phyloP scores from a whole-genome alignment of 2,113 vertebrate species.

The Antechinus flavipes region DNA sequence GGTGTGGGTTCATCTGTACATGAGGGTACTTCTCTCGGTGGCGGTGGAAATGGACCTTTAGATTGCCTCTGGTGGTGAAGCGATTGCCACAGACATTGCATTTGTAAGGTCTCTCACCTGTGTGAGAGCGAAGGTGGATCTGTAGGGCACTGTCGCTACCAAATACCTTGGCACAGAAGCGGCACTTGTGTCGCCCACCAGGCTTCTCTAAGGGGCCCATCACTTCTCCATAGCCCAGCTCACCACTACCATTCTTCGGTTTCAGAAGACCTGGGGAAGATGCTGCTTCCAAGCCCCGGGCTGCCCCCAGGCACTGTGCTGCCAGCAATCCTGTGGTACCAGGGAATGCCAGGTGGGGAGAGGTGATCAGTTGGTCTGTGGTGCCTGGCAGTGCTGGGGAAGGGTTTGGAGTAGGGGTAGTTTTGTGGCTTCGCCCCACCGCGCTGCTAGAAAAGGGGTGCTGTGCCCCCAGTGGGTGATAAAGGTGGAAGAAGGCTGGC shows the following conservation, averaged over 20 bases:
- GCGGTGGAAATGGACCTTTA: conserved; percentile 95
- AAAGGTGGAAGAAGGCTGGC: conserved; percentile 82
- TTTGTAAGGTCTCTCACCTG: conserved; percentile 94
- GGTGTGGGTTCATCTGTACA: conserved; percentile 93
- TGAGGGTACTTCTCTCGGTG: conserved; percentile 95
- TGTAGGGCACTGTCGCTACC: conserved; percentile 95
- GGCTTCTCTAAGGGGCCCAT: conserved; percentile 89
- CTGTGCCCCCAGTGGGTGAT: conserved; percentile 79
- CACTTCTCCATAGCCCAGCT: conserved; percentile 74
- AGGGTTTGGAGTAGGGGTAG: conserved; percentile 50
- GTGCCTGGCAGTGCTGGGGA: conserved; percentile 53
- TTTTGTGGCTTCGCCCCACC: conserved; percentile 73
- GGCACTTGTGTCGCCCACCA: conserved; percentile 89
- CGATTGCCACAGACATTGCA: conserved; percentile 95
- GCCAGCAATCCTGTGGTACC: conserved; percentile 72
- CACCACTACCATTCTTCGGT: conserved; percentile 77
- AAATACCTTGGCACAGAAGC: conserved; percentile 94
- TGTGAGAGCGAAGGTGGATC: conserved; percentile 95
- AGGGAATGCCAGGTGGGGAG: conserved; percentile 75
- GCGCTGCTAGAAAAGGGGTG: conserved; percentile 75
- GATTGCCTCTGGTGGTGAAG: conserved; percentile 95
- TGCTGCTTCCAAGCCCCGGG: conserved; percentile 74
- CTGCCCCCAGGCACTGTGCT: conserved; percentile 76
- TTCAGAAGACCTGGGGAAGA: conserved; percentile 80
- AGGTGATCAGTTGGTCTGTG: conserved; percentile 72